phyloP scores from a whole-genome alignment of 2,888 invertebrate species.

The Caenorhabditis sp. region DNA sequence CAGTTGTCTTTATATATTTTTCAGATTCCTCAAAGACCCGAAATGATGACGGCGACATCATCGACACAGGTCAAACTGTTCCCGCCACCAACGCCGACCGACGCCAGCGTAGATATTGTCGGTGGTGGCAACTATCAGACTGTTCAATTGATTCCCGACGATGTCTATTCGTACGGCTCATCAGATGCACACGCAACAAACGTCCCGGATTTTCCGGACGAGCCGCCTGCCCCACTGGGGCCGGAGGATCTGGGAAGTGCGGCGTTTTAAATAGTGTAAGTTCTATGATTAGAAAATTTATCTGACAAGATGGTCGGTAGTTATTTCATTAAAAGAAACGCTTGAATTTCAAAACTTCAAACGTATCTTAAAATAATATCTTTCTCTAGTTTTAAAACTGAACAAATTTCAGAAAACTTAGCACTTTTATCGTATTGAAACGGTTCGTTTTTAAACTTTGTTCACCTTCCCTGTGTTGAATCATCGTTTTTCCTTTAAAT shows the following conservation, averaged over 20 bases:
- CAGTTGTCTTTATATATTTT: too few relatives aligned
- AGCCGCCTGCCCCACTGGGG: slow-evolving; percentile 55
- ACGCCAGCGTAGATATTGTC: slow-evolving; percentile 2
- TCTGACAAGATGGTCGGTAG: too few relatives aligned
- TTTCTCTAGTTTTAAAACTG: too few relatives aligned
- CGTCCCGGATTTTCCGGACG: slow-evolving; percentile 48
- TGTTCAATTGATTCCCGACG: slow-evolving; percentile 16
- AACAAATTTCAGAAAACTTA: too few relatives aligned
- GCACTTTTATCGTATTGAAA: too few relatives aligned
- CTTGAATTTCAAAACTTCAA: too few relatives aligned
- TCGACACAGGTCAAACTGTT: slow-evolving; percentile 15
- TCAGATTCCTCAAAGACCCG: neutral
- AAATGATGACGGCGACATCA: neutral
- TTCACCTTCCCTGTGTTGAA: too few relatives aligned
- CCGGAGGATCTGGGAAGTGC: slow-evolving; percentile 55
- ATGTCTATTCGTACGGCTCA: neutral
- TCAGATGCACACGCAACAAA: slow-evolving; percentile 17
- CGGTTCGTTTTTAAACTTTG: too few relatives aligned
- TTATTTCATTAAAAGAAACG: too few relatives aligned
- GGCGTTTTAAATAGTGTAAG: slow-evolving; percentile 43
- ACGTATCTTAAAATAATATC: too few relatives aligned
- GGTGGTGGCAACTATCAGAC: neutral
- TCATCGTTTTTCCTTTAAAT: neutral
- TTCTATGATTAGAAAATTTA: too few relatives aligned
- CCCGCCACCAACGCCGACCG: slow-evolving; percentile 38